Evolutionary conservation across 1,140 invertebrate genomes (phyloP).

Genomic region (Potamilus streckersoni): DNA sequence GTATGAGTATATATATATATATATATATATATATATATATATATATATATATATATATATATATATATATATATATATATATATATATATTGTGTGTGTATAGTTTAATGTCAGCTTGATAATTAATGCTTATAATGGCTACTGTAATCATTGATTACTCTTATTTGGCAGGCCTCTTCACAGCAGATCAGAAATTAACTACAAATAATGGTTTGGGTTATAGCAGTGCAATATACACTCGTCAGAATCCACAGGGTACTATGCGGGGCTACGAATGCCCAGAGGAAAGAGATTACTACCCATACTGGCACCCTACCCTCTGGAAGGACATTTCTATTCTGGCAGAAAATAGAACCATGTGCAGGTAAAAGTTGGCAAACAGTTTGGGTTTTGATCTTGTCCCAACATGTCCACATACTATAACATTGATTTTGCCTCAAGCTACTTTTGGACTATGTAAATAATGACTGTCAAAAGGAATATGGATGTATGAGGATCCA

Average conservation of each 20-base stretch:
- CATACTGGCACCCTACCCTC: slow-evolving; percentile 66
- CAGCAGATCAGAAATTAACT: slow-evolving; percentile 64
- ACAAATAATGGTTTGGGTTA: slow-evolving; percentile 57
- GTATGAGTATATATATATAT: too few species aligned
- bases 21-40: too few species aligned
- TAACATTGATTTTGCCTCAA: too few species aligned
- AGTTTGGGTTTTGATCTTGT: too few species aligned
- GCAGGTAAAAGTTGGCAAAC: slow-evolving; percentile 44
- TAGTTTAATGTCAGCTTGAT: neutral
- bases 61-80: too few species aligned
- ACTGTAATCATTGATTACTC: neutral
- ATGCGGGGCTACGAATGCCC: slow-evolving; percentile 66
- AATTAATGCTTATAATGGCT: too few species aligned
- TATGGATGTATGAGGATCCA: too few species aligned
- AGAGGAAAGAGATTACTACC: slow-evolving; percentile 67
- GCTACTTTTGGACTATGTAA: too few species aligned
- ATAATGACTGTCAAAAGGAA: too few species aligned
- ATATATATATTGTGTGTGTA: too few species aligned
- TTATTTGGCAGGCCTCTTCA: slow-evolving; percentile 57
- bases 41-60: too few species aligned
- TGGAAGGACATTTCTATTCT: slow-evolving; percentile 66
- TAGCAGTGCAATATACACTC: slow-evolving; percentile 62
- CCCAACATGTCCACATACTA: too few species aligned
- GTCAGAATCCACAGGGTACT: slow-evolving; percentile 64
- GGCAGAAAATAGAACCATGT: slow-evolving; percentile 61